phyloP scores from a whole-genome alignment of 2,113 vertebrate genomes.

The Platysternon megacephalum region DNA sequence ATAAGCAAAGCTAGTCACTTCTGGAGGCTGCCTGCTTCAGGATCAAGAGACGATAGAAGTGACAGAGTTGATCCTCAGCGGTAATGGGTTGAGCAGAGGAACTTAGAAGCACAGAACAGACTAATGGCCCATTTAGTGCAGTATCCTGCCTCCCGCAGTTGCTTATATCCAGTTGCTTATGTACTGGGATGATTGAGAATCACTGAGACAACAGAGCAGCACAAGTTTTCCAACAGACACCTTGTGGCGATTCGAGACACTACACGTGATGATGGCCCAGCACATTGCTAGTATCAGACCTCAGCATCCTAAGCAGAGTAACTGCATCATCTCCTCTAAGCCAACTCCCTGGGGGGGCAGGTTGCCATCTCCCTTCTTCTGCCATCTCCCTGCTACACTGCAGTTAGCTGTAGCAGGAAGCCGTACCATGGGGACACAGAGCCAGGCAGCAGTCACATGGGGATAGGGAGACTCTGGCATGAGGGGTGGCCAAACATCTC shows the following conservation, averaged over 20 bases:
- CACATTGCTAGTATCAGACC: rapidly evolving
- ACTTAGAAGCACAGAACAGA: not conserved
- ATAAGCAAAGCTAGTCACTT: not conserved
- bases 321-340: not conserved
- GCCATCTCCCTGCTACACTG: not conserved
- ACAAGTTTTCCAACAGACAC: not conserved
- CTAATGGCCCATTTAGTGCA: not conserved
- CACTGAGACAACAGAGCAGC: not conserved
- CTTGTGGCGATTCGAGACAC: not conserved
- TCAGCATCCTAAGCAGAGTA: not conserved
- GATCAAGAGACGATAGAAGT: not conserved
- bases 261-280: not conserved
- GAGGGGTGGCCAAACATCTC: rapidly evolving
- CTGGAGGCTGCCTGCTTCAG: not conserved
- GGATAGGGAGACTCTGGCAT: not conserved
- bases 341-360: rapidly evolving
- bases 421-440: not conserved
- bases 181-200: not conserved
- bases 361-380: not conserved
- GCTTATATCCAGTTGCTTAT: not conserved
- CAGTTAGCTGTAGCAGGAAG: not conserved
- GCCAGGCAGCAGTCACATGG: not conserved
- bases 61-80: not conserved
- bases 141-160: rapidly evolving
- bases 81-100: not conserved